Conservation (phyloP, 2,113 vertebrate species). For the Lophius piscatorius region DNA sequence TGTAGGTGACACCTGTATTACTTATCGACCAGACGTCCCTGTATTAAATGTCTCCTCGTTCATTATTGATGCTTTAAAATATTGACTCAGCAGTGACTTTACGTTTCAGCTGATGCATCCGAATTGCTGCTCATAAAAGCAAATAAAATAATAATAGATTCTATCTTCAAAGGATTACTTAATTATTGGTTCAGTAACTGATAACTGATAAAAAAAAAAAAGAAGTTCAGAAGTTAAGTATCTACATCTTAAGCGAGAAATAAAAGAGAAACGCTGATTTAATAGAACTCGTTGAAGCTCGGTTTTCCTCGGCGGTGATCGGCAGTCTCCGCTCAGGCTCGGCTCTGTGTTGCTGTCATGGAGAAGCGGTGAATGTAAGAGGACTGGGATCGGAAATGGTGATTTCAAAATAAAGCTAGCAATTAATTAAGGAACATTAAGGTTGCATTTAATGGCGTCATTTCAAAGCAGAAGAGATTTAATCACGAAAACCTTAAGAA, state of each 20-base stretch:
- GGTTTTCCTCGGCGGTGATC: slow-evolving; percentile 9
- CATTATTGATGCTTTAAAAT: neutral
- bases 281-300: neutral
- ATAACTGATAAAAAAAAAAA: too few relatives aligned
- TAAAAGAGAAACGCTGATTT: neutral
- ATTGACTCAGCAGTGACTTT: neutral
- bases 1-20: too few relatives aligned
- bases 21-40: too few relatives aligned
- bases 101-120: neutral
- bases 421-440: too few relatives aligned
- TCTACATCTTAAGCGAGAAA: neutral
- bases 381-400: accelerated
- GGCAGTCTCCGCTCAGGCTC: neutral
- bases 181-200: too few relatives aligned
- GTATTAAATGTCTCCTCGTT: too few relatives aligned
- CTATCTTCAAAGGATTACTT: too few relatives aligned
- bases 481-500: too few relatives aligned
- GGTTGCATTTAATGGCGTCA: too few relatives aligned
- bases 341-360: neutral
- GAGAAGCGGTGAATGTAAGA: neutral
- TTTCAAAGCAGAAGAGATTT: too few relatives aligned
- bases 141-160: too few relatives aligned
- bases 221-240: neutral
- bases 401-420: slow-evolving; percentile 31
- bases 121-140: too few relatives aligned